These are phyloP conservation scores for Stomatorhinus ivindoensis DNA, from an alignment of 2,113 vertebrate species.

Conservation along the genomic window DNA sequence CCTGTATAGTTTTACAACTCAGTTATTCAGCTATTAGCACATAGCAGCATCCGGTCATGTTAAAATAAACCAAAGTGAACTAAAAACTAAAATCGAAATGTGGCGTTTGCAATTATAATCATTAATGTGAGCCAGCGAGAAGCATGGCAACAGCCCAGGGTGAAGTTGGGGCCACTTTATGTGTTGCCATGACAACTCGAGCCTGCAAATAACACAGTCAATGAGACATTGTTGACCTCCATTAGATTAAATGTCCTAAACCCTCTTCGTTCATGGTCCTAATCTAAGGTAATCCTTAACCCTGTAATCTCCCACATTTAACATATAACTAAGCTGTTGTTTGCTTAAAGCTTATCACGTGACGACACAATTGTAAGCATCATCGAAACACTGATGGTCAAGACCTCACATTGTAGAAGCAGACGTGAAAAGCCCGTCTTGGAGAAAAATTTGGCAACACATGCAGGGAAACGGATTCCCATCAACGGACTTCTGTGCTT, in stretches of 20 bases:
- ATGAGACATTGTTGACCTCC: not conserved
- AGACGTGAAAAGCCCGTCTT: not conserved
- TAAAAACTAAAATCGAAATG: not conserved
- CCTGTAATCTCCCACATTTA: not conserved
- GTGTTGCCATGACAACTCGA: not conserved
- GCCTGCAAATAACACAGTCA: not conserved
- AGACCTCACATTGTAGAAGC: not conserved
- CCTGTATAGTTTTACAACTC: not conserved
- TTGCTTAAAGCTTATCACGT: not conserved
- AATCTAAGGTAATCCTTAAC: not conserved
- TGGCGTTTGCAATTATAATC: not conserved
- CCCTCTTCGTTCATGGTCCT: not conserved
- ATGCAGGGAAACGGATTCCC: not conserved
- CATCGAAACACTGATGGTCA: not conserved
- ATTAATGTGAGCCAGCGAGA: not conserved
- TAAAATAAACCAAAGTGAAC: not conserved
- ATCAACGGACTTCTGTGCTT: not conserved
- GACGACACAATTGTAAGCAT: not conserved
- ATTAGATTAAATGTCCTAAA: not conserved
- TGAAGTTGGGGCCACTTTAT: not conserved
- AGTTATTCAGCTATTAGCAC: not conserved
- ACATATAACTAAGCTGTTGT: not conserved
- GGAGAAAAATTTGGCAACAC: not conserved
- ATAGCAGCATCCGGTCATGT: not conserved
- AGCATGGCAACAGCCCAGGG: not conserved